Conservation (phyloP, 2,888 invertebrate genomes). For the Bhutanitis thaidina region DNA sequence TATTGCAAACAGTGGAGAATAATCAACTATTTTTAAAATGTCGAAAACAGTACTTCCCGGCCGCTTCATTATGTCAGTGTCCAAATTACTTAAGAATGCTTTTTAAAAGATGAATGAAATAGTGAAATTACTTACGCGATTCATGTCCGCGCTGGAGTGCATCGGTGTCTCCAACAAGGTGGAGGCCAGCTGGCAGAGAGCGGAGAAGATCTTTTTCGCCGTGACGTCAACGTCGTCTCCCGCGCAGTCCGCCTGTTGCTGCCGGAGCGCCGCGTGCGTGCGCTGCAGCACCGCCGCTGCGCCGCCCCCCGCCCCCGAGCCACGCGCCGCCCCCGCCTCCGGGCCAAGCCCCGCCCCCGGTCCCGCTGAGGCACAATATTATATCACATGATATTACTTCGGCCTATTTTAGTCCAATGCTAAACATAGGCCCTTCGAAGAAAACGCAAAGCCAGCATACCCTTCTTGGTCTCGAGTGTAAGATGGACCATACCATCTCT, state of each 20-base stretch:
- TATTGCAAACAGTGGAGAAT: too few species aligned
- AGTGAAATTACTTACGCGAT: constrained; percentile 36
- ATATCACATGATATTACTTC: too few species aligned
- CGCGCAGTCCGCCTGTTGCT: constrained; percentile 38
- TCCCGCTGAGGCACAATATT: constrained; percentile 41
- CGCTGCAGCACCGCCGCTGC: constrained; percentile 48
- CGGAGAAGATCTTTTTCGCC: constrained; percentile 38
- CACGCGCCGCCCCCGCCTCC: constrained; percentile 40
- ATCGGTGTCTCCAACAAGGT: constrained; percentile 45
- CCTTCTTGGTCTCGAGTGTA: too few species aligned
- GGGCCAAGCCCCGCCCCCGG: too few species aligned
- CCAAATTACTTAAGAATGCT: too few species aligned
- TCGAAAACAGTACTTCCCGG: too few species aligned
- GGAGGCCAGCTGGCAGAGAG: constrained; percentile 40
- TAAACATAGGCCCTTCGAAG: too few species aligned
- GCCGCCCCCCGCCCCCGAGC: constrained; percentile 33
- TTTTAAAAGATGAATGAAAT: not conserved
- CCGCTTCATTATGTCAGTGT: too few species aligned
- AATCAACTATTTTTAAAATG: too few species aligned
- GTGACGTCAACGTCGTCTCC: constrained; percentile 42
- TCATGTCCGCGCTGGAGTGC: constrained; percentile 36
- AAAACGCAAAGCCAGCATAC: too few species aligned
- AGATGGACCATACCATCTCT: too few species aligned
- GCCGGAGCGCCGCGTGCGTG: constrained; percentile 38
- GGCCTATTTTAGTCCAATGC: too few species aligned